phyloP scores from a whole-genome alignment of 2,888 invertebrate genomes.

The Branchipolynoe longqiensis region DNA sequence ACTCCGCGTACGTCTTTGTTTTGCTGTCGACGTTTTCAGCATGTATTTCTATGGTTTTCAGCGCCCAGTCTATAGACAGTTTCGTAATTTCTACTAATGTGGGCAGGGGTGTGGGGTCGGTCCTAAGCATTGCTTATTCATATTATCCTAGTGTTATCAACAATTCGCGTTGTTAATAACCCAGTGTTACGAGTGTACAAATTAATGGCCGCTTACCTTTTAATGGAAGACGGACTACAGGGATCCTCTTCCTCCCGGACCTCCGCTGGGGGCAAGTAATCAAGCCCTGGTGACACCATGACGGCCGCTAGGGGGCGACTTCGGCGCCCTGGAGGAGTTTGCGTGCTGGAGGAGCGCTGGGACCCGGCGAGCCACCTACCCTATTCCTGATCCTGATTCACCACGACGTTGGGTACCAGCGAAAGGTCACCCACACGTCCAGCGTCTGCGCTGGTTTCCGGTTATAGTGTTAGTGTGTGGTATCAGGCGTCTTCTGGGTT shows the following conservation, averaged over 20 bases:
- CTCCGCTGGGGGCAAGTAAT: constrained; percentile 30
- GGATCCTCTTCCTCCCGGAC: background rate
- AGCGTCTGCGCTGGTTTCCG: background rate
- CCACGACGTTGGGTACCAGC: constrained; percentile 34
- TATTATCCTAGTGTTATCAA: background rate
- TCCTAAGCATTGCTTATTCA: no score
- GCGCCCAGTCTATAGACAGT: no score
- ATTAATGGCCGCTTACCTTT: constrained; percentile 18
- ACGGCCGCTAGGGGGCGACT: constrained; percentile 1
- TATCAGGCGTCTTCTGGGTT: background rate
- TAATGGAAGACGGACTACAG: constrained; percentile 1
- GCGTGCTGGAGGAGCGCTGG: background rate
- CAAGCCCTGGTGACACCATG: constrained; percentile 40
- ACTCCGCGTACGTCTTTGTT: no score
- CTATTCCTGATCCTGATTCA: no score
- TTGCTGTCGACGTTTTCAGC: no score
- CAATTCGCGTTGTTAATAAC: background rate
- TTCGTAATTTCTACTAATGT: no score
- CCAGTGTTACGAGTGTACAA: background rate
- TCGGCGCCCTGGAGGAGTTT: background rate
- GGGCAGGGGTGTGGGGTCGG: no score
- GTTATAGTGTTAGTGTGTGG: background rate
- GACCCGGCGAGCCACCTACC: constrained; percentile 6
- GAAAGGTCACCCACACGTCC: background rate
- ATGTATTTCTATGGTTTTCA: no score